These are phyloP conservation scores for Holotrichia oblita DNA, from an alignment of 1,140 invertebrate genomes.

Conservation along the genomic window DNA sequence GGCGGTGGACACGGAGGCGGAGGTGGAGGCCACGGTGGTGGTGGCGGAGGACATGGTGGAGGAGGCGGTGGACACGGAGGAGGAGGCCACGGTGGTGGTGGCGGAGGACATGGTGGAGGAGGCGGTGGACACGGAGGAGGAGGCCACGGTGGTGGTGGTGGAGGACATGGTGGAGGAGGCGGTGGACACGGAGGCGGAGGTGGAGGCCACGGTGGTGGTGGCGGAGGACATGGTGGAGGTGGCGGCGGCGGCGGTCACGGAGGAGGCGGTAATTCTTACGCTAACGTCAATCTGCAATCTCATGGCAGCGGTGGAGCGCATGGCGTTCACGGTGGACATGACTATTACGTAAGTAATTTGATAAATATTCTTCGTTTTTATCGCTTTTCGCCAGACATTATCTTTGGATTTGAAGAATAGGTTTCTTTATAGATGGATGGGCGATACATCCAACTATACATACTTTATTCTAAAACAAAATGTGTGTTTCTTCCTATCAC, in stretches of 20 bases:
- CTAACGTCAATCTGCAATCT: neutral
- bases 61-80: neutral
- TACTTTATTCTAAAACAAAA: too few species aligned
- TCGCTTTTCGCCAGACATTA: too few species aligned
- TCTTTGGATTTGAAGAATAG: too few species aligned
- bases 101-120: too few species aligned
- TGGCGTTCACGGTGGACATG: constrained; percentile 1
- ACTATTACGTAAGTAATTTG: constrained; percentile 8
- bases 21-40: neutral
- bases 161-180: constrained; percentile 41
- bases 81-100: constrained; percentile 9
- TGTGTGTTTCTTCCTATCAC: too few species aligned
- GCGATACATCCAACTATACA: too few species aligned
- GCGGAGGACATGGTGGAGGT: constrained; percentile 25
- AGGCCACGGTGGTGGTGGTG: constrained; percentile 40
- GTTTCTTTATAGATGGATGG: too few species aligned
- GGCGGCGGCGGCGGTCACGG: neutral
- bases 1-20: too few species aligned
- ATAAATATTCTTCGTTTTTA: too few species aligned
- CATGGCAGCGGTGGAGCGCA: constrained; percentile 22
- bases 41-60: neutral
- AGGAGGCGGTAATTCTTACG: constrained; percentile 37
- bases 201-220: constrained; percentile 41
- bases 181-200: constrained; percentile 36
- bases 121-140: neutral